Percentiles rank a stretch among this genome's conserved stretches.
Conservation (phyloP, 2,797 vertebrate genomes). For the Spatula clypeata region DNA sequence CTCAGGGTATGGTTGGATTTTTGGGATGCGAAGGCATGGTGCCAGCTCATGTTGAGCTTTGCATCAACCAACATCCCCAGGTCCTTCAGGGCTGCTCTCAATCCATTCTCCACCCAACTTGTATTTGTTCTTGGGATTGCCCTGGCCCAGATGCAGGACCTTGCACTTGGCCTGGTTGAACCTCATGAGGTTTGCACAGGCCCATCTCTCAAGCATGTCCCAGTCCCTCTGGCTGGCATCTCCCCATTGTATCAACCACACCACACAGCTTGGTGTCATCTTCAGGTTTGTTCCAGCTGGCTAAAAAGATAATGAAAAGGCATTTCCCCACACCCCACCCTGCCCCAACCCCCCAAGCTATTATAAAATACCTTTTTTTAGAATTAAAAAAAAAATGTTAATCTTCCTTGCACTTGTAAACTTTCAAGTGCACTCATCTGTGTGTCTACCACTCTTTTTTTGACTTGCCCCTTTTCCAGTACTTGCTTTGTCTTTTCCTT, state of each 20-base stretch:
- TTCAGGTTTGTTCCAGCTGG: accelerated
- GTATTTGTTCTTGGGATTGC: not conserved
- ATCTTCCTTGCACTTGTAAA: not conserved
- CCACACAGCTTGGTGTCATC: too few species aligned
- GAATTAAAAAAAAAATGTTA: not conserved
- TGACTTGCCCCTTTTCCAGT: not conserved
- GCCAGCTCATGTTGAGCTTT: not conserved
- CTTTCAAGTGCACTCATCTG: not conserved
- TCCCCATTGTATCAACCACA: too few species aligned
- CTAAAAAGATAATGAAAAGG: not conserved
- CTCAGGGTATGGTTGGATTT: not conserved
- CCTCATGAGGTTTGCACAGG: not conserved
- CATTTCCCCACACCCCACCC: not conserved
- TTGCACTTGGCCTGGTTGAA: not conserved
- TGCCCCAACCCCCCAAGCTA: not conserved
- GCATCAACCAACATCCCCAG: not conserved
- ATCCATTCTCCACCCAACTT: not conserved
- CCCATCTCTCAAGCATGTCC: not conserved
- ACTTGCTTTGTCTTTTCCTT: not conserved
- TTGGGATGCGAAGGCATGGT: not conserved
- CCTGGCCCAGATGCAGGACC: not conserved
- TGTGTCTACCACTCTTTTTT: not conserved
- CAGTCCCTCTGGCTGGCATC: not conserved
- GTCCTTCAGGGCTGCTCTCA: not conserved
- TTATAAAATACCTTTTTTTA: not conserved